phyloP scores from a whole-genome alignment of 2,113 vertebrate species.

The Neotoma lepida region DNA sequence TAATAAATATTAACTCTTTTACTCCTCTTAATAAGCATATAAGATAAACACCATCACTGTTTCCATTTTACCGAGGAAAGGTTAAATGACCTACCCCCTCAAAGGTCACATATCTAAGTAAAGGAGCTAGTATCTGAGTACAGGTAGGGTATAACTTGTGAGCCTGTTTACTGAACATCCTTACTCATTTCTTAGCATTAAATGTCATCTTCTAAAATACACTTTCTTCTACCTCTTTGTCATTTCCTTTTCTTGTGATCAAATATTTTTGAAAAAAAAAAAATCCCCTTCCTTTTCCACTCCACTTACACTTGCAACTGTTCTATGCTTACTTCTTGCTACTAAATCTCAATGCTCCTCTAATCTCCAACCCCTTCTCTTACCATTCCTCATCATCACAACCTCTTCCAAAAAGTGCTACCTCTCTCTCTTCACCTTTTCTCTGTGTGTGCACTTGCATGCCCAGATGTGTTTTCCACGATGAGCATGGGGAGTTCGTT shows the following conservation, averaged over 20 bases:
- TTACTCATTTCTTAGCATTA: not conserved
- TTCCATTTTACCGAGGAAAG: not conserved
- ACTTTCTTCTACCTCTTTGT: not conserved
- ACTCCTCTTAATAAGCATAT: not conserved
- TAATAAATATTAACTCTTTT: slow-evolving; percentile 26
- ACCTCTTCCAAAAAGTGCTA: not conserved
- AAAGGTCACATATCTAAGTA: not conserved
- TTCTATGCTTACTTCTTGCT: not conserved
- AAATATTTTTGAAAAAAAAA: not conserved
- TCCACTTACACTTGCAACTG: not conserved
- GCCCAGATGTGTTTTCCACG: not conserved
- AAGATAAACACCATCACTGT: not conserved
- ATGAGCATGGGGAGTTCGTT: too few relatives aligned
- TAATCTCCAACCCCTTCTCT: not conserved
- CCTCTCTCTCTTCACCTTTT: not conserved
- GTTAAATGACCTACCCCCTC: not conserved
- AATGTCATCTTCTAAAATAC: not conserved
- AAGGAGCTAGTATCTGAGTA: not conserved
- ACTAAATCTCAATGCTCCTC: not conserved
- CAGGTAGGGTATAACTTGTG: not conserved
- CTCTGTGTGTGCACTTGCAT: not conserved
- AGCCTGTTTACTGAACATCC: not conserved
- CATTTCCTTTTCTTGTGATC: slow-evolving; percentile 5
- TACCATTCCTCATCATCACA: not conserved
- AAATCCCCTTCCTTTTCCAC: not conserved